Base-by-base conservation (phyloP, 2,797 vertebrate genomes). In the Toxotes lorentzi region DNA sequence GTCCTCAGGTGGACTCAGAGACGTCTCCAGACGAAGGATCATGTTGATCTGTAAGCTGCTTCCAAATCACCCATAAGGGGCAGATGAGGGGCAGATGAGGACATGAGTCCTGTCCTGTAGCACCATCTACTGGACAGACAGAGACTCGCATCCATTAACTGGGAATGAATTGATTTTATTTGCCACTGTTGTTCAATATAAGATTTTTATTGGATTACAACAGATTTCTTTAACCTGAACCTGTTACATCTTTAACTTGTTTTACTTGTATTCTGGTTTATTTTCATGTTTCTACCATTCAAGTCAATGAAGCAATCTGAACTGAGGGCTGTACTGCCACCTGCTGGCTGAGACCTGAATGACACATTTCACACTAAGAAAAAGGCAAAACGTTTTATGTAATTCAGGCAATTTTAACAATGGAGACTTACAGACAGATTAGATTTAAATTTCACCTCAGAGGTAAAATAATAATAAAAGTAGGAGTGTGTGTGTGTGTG, bases 91-190 rank as follows among this genome's bases (percentile, higher is more conserved):
- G 14, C 48, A 34, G 6, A 9, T 50, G 32, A 35, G 27, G 47
- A n/a, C 60, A 24, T 24, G 16, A 23, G 27, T 21, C 16, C 40
- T 35, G 65, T 67, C 45, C 65, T 74, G 21, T 16, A 43, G 45
- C 67, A 2, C 67, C 43, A 57, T 12, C 79, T 80, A 50, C 45
- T 75, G 79, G 76, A 57, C 54, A 32, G 3, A 47, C 12, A 21
- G 41, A 35, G 9, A 19, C 41, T 17, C 23, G 24, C 27, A 54
- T 1, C 8, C 14, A 32, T 8, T 23, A 10, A 50, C 3, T 19
- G 27, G 4, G 21, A 48, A 21, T 23, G 30, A 7, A 11, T 62
- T 27, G 1, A 27, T 11, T 27, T 47, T 0, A 30, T 38, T 5
- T 24, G 10, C 1, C 3, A 24, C 11, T 45, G 24, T 17, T 54